Base-by-base conservation (phyloP, 1,140 invertebrate genomes). In the Wiebesia pumilae region DNA sequence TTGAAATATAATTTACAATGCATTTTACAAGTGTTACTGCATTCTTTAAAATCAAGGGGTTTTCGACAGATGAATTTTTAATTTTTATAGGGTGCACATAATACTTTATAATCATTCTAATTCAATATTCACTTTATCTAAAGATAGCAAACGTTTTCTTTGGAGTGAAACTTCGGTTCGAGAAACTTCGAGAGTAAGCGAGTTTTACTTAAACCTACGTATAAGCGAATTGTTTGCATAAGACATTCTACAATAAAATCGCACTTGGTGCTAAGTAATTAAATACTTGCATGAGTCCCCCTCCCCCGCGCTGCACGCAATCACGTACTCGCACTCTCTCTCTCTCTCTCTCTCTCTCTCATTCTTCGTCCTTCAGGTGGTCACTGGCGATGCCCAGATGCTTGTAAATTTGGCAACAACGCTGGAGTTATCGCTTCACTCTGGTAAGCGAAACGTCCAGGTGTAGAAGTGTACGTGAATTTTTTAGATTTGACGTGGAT, bases 401-500 rank as follows among this genome's bases (percentile, higher is more conserved):
- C 19, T 24, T 77, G 10, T 54, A 84, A 84, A 84, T 78, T 84
- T 84, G 83, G 83, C 75, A 78, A 84, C 83, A 84, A 58, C 58
- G 73, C 58, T 2, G 51, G 38, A 75, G 54, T 84, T 40, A 84
- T 84, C 38, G 83, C 30, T 65, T 78, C 3, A 4, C 24, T 81
- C 51, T 38, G 40, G 75, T n/a, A 47, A 67, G 71, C 30, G 43
- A 73, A 83, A 43, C n/a, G 14, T 40, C 33, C 33, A 71, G 69
- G 35, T 71, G 35, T 19, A 19, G 35, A 71, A 77, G 73, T 71
- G 40, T 21, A 3, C 12, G 35, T 47, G 24, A 19, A 47, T 77
- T 35, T 33, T 35, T 62, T 6, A 62, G 27, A 62, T 62, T 27
- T 62, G 3, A 1, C 24, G 27, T 62, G 24, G 14, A 62, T 62